Evolutionary conservation across 2,797 vertebrate species (phyloP), one percentile per base, ranked within the genome.

Genomic region (Chrysocyon brachyurus): DNA sequence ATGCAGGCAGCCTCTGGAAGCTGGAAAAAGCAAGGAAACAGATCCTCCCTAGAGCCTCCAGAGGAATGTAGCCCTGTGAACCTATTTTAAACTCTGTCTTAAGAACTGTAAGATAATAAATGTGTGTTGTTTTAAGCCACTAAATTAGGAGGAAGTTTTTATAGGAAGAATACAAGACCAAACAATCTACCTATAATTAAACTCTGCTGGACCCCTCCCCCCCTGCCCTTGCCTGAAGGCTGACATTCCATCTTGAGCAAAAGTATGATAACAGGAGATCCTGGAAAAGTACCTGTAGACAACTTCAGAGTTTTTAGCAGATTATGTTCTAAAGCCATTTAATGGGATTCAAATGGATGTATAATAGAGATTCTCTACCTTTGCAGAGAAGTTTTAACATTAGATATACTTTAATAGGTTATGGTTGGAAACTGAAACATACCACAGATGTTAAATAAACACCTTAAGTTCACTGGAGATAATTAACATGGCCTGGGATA

Each of bases 361-460:
- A 77, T 83, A 90, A 91, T 7, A 88, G 64, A 96, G 61, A 95
- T 61, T 46, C 33, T 92, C 85, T 90, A 88, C 31, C 88, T 79
- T 28, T 90, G 19, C 54, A 95, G 36, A 96, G 54, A 91, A 87
- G n/a, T 82, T 92, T 92, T 61, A 56, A 87, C 64, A 84, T 83
- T 77, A 91, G 24, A 89, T 75, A 87, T 14, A 66, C 26, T 94
- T 52, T 56, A 83, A 46, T 59, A 93, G 19, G 52, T 88, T 49
- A 96, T 2, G 86, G 70, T 33, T 33, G 56, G 46, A 89, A 91
- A 87, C n/a, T 12, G 19, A 91, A 70, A 94, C 3, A 49, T 19
- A 81, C n/a, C 75, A 82, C 4, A 77, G 14, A 66, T 73, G 19
- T 54, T 90, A 68, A 63, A 49, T 46, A 92, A 97, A 90, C 17